These are phyloP conservation scores for Drosophila virilis DNA, from an alignment of 1,140 invertebrate species.

Conservation along the genomic window DNA sequence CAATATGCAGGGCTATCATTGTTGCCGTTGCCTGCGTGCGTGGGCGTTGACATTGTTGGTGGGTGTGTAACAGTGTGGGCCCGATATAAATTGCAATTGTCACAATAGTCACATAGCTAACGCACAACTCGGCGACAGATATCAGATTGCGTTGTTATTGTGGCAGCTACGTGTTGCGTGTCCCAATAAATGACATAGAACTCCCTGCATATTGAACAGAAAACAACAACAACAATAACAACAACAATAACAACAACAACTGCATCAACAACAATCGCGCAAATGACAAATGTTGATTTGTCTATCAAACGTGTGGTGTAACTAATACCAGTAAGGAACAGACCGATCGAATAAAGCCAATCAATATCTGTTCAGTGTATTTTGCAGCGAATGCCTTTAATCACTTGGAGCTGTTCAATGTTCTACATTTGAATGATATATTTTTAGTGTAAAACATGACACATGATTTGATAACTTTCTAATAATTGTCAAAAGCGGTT, in stretches of 20 bases:
- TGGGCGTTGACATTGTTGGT: conserved; percentile 6
- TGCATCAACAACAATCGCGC: background rate
- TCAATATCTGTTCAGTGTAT: no score
- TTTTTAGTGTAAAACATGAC: no score
- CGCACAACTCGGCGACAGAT: conserved; percentile 17
- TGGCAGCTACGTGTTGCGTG: conserved; percentile 23
- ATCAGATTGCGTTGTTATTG: conserved; percentile 15
- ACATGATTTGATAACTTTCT: no score
- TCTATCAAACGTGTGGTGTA: background rate
- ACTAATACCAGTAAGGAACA: background rate
- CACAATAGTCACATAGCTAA: conserved; percentile 30
- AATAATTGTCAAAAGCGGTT: no score
- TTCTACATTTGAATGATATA: no score
- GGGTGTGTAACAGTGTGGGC: conserved; percentile 3
- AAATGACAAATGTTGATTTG: conserved; percentile 10
- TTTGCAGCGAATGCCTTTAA: no score
- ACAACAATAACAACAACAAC: background rate
- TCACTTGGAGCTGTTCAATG: no score
- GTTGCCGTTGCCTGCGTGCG: background rate
- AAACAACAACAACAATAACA: background rate
- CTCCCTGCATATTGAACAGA: conserved; percentile 9
- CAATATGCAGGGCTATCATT: conserved; percentile 10
- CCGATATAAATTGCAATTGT: conserved; percentile 22
- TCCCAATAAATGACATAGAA: background rate
- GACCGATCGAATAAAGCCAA: no score